Base-by-base conservation (phyloP, 2,888 invertebrate genomes). In the Drosophila setosimentum region DNA sequence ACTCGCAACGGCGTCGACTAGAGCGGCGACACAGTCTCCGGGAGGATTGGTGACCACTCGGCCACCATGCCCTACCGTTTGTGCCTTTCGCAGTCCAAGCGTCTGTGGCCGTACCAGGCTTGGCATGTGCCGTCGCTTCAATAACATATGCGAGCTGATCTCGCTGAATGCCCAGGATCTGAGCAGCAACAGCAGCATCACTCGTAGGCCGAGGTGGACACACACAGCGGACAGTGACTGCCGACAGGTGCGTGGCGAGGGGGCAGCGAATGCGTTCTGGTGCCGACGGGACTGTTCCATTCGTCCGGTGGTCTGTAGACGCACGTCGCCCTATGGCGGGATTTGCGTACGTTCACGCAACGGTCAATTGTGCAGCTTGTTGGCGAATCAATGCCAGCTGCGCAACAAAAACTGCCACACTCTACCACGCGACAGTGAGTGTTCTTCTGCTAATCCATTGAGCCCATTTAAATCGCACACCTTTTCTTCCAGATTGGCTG, bases 361-460 rank as follows among this genome's bases (percentile, higher is more conserved):
- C 33, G 45, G 30, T 7, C 61, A 37, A 24, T 16, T 37, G 24
- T 89, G 89, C 76, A 79, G 78, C 51, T 7, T 89, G 18, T 3
- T 88, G 58, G 70, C 82, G 67, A 82, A 75, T 54, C 71, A 33
- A 16, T 86, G 89, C 21, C 77, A 77, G 67, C 57, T 89, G 63
- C 60, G 54, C 18, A 80, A 89, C 63, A 69, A 69, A 45, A 86
- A 89, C 35, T 89, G 82, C 40, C 65, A 64, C 32, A 3, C 42
- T 1, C 40, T n/a, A 0, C 80, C 85, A 3, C 66, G 76, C 11
- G 37, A 83, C 37, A 72, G 85, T 83, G 49, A 87, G 83, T 78
- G 29, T 24, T 2, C n/a, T 2, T n/a, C 40, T 40, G 40, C n/a
- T 40, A 18, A 3, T 1, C 13, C 27, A 8, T 8, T 0, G 24